phyloP scores from a whole-genome alignment of 1,140 invertebrate species.

The Bursaphelenchus mucronatus region DNA sequence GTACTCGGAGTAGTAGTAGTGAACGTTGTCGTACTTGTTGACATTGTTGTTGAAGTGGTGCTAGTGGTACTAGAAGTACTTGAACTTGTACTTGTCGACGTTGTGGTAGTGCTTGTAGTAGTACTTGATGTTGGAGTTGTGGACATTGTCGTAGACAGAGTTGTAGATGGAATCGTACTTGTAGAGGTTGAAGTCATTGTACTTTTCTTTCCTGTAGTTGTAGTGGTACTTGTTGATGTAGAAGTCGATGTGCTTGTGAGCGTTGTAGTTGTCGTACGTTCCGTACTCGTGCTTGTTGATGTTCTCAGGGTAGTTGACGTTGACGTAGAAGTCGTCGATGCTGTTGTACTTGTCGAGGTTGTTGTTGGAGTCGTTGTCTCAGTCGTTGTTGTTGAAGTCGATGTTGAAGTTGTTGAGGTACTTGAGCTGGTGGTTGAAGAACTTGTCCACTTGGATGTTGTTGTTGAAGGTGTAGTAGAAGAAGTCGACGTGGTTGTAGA shows the following conservation, averaged over 20 bases:
- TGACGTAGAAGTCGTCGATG: background rate
- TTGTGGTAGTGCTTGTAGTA: background rate
- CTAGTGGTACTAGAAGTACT: too few relatives aligned
- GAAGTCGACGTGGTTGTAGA: background rate
- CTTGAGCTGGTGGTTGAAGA: background rate
- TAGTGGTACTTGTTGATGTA: background rate
- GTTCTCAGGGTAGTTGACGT: background rate
- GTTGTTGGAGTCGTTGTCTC: background rate
- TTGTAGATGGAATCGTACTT: too few relatives aligned
- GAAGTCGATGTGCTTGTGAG: background rate
- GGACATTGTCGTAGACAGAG: too few relatives aligned
- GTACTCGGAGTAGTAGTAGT: conserved; percentile 21
- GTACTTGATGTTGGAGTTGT: background rate
- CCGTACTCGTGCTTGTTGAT: background rate
- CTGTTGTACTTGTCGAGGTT: background rate
- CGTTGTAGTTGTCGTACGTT: background rate
- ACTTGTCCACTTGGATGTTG: background rate
- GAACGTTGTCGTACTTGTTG: background rate
- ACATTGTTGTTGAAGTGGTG: background rate
- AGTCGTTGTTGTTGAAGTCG: background rate
- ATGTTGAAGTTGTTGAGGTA: background rate
- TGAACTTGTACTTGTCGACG: background rate
- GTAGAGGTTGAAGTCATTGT: background rate
- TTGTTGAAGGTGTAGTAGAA: background rate
- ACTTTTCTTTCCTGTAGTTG: background rate